phyloP scores from a whole-genome alignment of 1,140 invertebrate genomes.

The Tetragonula clypearis region DNA sequence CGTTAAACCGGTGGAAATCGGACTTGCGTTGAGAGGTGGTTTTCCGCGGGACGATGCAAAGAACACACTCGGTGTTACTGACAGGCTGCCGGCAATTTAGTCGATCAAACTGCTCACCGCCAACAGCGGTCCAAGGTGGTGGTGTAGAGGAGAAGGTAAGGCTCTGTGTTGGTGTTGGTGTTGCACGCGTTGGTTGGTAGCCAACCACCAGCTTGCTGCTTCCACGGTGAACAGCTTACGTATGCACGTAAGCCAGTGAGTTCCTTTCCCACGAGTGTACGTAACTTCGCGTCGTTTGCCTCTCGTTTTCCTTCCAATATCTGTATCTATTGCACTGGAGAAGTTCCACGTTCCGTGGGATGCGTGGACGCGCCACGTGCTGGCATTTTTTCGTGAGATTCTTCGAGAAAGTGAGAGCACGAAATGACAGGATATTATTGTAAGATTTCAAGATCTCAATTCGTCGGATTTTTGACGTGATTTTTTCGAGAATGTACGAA shows the following conservation, averaged over 20 bases:
- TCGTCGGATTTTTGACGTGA: too few species aligned
- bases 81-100: conserved; percentile 59
- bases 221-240: neutral
- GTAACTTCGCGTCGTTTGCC: neutral
- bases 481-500: too few species aligned
- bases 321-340: too few species aligned
- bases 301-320: neutral
- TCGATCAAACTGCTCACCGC: conserved; percentile 62
- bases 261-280: conserved; percentile 57
- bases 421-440: too few species aligned
- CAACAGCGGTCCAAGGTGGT: conserved; percentile 50
- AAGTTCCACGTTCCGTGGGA: too few species aligned
- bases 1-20: conserved; percentile 23
- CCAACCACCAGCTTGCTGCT: neutral
- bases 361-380: too few species aligned
- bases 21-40: conserved; percentile 45
- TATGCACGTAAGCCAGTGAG: neutral
- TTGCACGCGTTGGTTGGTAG: neutral
- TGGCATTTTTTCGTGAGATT: too few species aligned
- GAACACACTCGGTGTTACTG: conserved; percentile 56
- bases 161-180: neutral
- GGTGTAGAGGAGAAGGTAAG: conserved; percentile 44
- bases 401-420: too few species aligned
- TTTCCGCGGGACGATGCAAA: conserved; percentile 41
- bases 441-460: too few species aligned